These are phyloP conservation scores for Cavia aperea DNA, from an alignment of 2,113 vertebrate genomes.

Conservation along the genomic window DNA sequence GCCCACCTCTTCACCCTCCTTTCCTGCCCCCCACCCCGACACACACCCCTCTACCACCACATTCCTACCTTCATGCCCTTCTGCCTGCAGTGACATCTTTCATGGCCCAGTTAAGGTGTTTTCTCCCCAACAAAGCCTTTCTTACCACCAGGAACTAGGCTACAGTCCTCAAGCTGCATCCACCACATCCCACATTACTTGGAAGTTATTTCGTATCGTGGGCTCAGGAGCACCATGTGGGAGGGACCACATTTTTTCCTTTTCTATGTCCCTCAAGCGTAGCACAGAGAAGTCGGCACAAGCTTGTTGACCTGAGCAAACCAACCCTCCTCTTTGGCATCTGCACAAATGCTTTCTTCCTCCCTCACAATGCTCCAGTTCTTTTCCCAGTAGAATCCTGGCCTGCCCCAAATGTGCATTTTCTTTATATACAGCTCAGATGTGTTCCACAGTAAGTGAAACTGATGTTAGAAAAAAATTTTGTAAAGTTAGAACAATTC, in stretches of 20 bases:
- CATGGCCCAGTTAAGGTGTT: neutral
- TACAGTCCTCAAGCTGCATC: neutral
- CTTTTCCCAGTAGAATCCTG: neutral
- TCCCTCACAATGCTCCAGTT: neutral
- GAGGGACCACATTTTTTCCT: neutral
- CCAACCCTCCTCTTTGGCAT: neutral
- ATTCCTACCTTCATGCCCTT: neutral
- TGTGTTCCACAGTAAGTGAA: neutral
- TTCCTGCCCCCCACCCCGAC: neutral
- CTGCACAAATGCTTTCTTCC: neutral
- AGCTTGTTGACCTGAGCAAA: neutral
- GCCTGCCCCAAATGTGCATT: neutral
- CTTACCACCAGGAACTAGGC: too few relatives aligned
- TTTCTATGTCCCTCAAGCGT: neutral
- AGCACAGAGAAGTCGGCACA: neutral
- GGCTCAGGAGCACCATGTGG: neutral
- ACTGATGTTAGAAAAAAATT: neutral
- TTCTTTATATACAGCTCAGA: neutral
- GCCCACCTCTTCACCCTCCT: neutral
- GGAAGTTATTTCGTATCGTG: neutral
- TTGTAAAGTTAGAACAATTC: neutral
- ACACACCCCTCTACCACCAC: neutral
- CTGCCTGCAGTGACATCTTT: neutral
- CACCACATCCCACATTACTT: accelerated
- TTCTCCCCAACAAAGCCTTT: neutral